phyloP scores from a whole-genome alignment of 2,888 invertebrate species.

The Drepanosiphum platanoidis region DNA sequence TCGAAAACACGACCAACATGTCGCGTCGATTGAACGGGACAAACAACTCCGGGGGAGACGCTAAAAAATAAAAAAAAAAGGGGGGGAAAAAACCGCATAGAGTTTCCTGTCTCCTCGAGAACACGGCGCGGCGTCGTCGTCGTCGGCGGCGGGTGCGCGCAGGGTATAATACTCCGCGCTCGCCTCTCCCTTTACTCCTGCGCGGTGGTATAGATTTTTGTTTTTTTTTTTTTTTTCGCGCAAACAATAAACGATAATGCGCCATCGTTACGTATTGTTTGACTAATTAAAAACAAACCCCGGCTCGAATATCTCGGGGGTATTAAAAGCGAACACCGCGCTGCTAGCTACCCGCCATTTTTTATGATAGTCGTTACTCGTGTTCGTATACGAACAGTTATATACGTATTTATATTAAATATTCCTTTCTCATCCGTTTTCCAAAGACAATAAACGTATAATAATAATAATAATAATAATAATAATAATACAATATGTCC shows the following conservation, averaged over 20 bases:
- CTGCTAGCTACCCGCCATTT: constrained; percentile 41
- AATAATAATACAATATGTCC: constrained; percentile 61
- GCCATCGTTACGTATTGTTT: constrained; percentile 61
- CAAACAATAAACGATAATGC: constrained; percentile 62
- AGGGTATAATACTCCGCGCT: background rate
- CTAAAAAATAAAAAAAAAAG: background rate
- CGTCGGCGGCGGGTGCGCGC: background rate
- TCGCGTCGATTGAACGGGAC: background rate
- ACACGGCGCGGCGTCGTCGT: background rate
- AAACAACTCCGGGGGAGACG: constrained; percentile 13
- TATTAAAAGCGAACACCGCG: constrained; percentile 54
- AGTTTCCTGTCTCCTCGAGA: constrained; percentile 6
- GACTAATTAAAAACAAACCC: constrained; percentile 62
- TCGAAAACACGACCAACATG: constrained; percentile 10
- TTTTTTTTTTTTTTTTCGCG: constrained; percentile 49
- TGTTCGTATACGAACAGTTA: constrained; percentile 9
- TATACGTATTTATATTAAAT: constrained; percentile 51
- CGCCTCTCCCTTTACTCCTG: constrained; percentile 26
- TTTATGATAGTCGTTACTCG: constrained; percentile 57
- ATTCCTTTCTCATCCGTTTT: constrained; percentile 60
- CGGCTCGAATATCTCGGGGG: constrained; percentile 61
- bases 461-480: too few species aligned
- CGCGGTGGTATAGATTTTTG: constrained; percentile 54
- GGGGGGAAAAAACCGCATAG: background rate
- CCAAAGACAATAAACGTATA: constrained; percentile 60